Percentiles rank a stretch among this genome's conserved stretches.
phyloP scores from a whole-genome alignment of 2,888 invertebrate genomes.

The Abrostola triplasia region DNA sequence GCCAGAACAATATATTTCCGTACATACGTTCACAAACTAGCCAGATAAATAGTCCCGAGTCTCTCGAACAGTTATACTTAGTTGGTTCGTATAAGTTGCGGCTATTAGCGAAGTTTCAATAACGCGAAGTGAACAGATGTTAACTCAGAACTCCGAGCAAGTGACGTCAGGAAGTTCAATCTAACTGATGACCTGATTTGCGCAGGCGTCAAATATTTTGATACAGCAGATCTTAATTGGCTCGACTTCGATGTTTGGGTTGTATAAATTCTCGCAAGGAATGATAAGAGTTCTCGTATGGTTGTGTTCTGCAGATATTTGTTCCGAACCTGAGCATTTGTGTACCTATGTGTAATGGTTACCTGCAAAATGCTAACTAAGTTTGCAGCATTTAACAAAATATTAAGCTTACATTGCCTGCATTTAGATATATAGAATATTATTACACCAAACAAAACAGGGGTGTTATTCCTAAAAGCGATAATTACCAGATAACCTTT shows the following conservation, averaged over 20 bases:
- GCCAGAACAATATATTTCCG: not conserved
- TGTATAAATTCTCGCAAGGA: too few relatives aligned
- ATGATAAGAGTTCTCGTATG: too few relatives aligned
- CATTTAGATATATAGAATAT: too few relatives aligned
- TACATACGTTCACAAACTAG: not conserved
- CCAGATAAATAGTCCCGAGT: not conserved
- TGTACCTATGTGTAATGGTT: too few relatives aligned
- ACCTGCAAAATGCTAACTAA: too few relatives aligned
- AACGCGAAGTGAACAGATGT: slow-evolving; percentile 42
- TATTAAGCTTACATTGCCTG: too few relatives aligned
- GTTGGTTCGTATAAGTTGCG: slow-evolving; percentile 19
- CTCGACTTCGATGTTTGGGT: not conserved
- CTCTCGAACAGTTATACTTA: slow-evolving; percentile 5
- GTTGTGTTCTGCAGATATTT: too few relatives aligned
- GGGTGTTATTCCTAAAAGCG: too few relatives aligned
- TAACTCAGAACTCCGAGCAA: slow-evolving; percentile 33
- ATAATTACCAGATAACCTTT: too few relatives aligned
- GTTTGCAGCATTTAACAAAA: too few relatives aligned
- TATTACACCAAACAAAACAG: too few relatives aligned
- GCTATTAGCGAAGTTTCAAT: slow-evolving; percentile 44
- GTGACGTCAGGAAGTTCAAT: slow-evolving; percentile 34
- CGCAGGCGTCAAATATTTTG: not conserved
- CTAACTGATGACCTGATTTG: slow-evolving; percentile 18
- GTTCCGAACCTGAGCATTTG: too few relatives aligned
- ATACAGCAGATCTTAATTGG: not conserved